Evolutionary conservation across 2,797 vertebrate species (phyloP).

Genomic region (Bufotes viridis): DNA sequence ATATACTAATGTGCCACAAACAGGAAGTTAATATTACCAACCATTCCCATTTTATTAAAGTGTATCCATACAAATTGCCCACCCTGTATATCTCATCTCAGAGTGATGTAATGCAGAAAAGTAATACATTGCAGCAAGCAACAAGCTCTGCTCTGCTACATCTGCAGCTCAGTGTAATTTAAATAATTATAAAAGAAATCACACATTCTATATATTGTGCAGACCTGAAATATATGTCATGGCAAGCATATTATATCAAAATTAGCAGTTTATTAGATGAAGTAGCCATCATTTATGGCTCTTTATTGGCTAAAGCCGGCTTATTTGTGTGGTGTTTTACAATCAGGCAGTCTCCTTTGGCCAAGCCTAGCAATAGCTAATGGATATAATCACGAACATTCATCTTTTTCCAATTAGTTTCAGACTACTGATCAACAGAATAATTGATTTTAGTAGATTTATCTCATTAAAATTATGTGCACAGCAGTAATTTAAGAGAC

Average conservation of each 20-base stretch:
- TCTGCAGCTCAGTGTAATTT: background rate
- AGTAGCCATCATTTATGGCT: background rate
- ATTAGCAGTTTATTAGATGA: conserved; percentile 28
- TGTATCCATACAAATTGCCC: too few relatives aligned
- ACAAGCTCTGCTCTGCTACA: background rate
- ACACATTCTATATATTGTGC: background rate
- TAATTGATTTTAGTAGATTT: conserved; percentile 58
- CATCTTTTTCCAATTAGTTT: conserved; percentile 61
- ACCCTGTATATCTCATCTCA: background rate
- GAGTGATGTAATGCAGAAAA: background rate
- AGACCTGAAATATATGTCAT: background rate
- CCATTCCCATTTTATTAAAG: too few relatives aligned
- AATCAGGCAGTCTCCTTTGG: conserved; percentile 33
- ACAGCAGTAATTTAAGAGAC: conserved; percentile 49
- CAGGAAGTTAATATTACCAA: too few relatives aligned
- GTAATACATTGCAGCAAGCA: background rate
- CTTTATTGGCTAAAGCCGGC: conserved; percentile 27
- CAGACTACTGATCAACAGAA: conserved; percentile 58
- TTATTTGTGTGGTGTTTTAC: conserved; percentile 30
- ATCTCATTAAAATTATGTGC: conserved; percentile 54
- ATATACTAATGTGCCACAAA: too few relatives aligned
- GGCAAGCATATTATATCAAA: conserved; percentile 17
- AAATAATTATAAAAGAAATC: background rate
- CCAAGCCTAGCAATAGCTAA: conserved; percentile 50
- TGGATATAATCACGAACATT: conserved; percentile 57